Conservation (phyloP, 2,113 vertebrate genomes). For the Hemiprocne comata region DNA sequence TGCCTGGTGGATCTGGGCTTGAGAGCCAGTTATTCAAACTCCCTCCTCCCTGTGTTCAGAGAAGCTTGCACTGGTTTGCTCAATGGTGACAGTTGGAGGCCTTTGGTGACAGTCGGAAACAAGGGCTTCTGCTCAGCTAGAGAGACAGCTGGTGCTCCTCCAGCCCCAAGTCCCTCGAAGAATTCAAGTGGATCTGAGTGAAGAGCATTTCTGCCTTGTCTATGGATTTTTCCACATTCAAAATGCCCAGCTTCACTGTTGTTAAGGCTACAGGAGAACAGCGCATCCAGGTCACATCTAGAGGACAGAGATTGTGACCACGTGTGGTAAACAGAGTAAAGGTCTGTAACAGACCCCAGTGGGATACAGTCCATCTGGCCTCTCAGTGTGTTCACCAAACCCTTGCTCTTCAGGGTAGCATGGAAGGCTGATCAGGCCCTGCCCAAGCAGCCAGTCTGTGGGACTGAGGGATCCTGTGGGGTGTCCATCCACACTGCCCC, state of each 20-base stretch:
- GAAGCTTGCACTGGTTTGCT: background rate
- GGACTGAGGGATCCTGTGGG: background rate
- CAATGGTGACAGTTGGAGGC: background rate
- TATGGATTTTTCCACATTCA: constrained; percentile 10
- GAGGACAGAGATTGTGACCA: background rate
- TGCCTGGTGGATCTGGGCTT: background rate
- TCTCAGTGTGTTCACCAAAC: background rate
- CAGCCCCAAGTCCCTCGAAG: background rate
- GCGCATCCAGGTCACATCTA: background rate
- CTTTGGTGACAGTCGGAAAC: background rate
- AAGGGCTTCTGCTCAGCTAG: background rate
- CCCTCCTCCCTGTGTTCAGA: background rate
- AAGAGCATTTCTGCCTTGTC: background rate
- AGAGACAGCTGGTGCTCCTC: background rate
- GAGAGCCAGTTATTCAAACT: background rate
- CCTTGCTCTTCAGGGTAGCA: background rate
- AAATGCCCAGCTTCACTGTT: rapidly evolving
- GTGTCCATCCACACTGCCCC: background rate
- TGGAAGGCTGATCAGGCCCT: background rate
- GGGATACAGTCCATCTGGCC: constrained; percentile 16
- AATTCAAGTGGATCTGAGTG: background rate
- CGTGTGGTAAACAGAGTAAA: constrained; percentile 19
- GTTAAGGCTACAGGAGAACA: constrained; percentile 33
- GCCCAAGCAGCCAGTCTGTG: background rate
- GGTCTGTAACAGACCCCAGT: background rate